Evolutionary conservation across 2,888 invertebrate genomes (phyloP), one percentile per base, ranked within the genome.

Genomic region (Agelastica alni): DNA sequence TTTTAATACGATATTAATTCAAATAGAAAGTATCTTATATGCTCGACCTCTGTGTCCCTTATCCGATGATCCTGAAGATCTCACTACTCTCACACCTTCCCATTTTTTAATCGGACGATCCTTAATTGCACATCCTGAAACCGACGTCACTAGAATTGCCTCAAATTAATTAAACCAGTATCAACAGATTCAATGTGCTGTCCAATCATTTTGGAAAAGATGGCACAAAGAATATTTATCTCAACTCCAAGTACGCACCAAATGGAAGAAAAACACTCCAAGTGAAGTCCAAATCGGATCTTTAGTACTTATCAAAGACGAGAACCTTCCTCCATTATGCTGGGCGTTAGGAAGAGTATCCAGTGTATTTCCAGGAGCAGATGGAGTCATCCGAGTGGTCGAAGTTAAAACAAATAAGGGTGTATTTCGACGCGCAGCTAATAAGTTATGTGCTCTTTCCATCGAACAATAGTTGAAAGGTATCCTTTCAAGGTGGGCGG

Each of bases 81-180:
- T 57, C 6, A 17, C 26, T 5, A 18, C 47, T n/a, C 31, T 65
- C 5, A 65, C 63, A 2, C 63, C 62, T 10, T 58, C 49, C 1
- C 60, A 59, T 46, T 70, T 72, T 45, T 54, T 70, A 7, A 66
- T 68, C 37, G 61, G 56, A 36, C 31, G 53, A 2, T 32, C 55
- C 31, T 58, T 63, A 3, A 37, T 48, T n/a, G 45, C 46, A 4
- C 7, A 61, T 2, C 61, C 64, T 4, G 61, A 63, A 12, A 18
- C 28, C 2, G 34, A 42, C 6, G 12, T 53, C 7, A 34, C 32
- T 30, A 20, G 49, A 20, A 39, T 51, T 30, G 14, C 34, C 1
- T 42, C 34, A 39, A 44, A 44, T 36, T 26, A 53, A 16, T 22
- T 56, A 12, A 46, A 31, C n/a, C 9, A 26, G 4, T 59, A 28